phyloP scores from a whole-genome alignment of 2,888 invertebrate genomes.

The Eupithecia subfuscata region DNA sequence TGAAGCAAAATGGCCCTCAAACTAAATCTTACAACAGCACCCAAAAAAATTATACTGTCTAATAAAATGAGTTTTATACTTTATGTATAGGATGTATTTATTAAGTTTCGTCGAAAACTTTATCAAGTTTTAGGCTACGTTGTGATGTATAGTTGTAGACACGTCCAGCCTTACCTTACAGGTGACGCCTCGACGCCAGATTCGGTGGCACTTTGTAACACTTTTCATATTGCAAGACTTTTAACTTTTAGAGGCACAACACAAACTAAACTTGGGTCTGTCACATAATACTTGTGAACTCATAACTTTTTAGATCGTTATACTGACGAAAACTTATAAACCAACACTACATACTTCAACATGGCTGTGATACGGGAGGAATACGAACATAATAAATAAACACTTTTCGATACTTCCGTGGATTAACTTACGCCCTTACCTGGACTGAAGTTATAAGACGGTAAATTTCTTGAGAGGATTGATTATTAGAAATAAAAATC shows the following conservation, averaged over 20 bases:
- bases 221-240: constrained; percentile 82
- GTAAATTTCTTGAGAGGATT: constrained; percentile 77
- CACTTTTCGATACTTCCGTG: constrained; percentile 80
- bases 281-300: constrained; percentile 82
- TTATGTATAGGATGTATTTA: not conserved
- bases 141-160: constrained; percentile 81
- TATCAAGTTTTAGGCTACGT: constrained; percentile 64
- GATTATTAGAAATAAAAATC: constrained; percentile 66
- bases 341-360: constrained; percentile 81
- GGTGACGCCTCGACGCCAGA: constrained; percentile 81
- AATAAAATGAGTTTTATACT: not conserved
- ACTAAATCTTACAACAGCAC: constrained; percentile 6
- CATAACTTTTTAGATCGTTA: constrained; percentile 75
- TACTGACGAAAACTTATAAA: constrained; percentile 81
- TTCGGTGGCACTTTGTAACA: constrained; percentile 82
- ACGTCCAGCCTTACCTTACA: constrained; percentile 84
- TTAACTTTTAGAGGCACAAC: constrained; percentile 80
- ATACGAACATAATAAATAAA: constrained; percentile 82
- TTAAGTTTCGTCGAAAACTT: constrained; percentile 9
- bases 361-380: constrained; percentile 83
- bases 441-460: constrained; percentile 80
- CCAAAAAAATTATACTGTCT: not conserved
- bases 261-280: constrained; percentile 82
- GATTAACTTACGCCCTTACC: constrained; percentile 83
- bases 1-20: not conserved